phyloP scores from a whole-genome alignment of 2,797 vertebrate species.

The Pyrrhura leucotis region DNA sequence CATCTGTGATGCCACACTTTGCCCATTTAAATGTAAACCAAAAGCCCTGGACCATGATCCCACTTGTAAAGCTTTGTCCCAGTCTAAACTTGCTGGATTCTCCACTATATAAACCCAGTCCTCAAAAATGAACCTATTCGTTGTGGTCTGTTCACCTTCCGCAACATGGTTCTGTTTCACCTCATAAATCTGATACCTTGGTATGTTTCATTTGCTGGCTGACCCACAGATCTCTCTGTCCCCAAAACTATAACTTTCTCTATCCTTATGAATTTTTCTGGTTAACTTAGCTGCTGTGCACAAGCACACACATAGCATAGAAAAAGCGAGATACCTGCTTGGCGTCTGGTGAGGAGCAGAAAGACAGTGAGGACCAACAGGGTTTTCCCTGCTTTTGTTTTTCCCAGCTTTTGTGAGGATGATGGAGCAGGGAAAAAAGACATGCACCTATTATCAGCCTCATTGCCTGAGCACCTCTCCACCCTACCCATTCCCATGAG shows the following conservation, averaged over 20 bases:
- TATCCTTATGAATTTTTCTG: not conserved
- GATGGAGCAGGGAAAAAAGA: not conserved
- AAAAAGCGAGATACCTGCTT: not conserved
- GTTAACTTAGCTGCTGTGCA: not conserved
- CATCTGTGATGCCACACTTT: not conserved
- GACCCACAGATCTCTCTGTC: not conserved
- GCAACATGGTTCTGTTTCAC: not conserved
- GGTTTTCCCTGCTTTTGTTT: not conserved
- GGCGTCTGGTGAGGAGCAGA: fast-evolving
- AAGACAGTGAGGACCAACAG: not conserved
- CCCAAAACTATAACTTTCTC: not conserved
- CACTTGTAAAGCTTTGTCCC: not conserved
- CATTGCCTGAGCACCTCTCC: not conserved
- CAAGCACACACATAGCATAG: not conserved
- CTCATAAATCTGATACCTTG: not conserved
- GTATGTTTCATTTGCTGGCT: not conserved
- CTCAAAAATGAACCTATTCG: not conserved
- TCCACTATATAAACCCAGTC: not conserved
- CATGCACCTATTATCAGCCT: not conserved
- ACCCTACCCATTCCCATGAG: not conserved
- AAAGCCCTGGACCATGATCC: fast-evolving
- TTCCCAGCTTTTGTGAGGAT: not conserved
- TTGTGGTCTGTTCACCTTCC: not conserved
- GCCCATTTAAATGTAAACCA: not conserved
- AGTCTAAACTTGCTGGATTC: not conserved